A percentile compares a stretch with the other conserved stretches of the same genome.
Conservation (phyloP, 2,797 vertebrate genomes). For the Poecilia velifera region DNA sequence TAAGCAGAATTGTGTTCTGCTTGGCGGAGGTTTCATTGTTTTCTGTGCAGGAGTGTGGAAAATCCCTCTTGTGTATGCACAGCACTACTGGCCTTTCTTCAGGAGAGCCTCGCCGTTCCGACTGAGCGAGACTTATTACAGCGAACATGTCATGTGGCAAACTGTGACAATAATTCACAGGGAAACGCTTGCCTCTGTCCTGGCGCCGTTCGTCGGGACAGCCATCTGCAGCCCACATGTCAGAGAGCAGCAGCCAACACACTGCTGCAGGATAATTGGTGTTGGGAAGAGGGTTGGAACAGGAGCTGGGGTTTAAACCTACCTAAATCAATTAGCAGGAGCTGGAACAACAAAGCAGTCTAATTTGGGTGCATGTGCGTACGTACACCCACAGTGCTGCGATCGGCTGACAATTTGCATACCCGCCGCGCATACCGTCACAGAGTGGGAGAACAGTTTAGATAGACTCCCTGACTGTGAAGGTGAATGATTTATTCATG, state of each 20-base stretch:
- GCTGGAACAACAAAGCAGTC: slow-evolving; percentile 40
- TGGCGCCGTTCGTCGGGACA: slow-evolving; percentile 50
- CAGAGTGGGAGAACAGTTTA: slow-evolving; percentile 21
- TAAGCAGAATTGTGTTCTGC: slow-evolving; percentile 4
- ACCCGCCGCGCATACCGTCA: slow-evolving; percentile 18
- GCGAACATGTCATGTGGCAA: slow-evolving; percentile 57
- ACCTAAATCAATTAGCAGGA: slow-evolving; percentile 65
- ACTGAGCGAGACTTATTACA: slow-evolving; percentile 50
- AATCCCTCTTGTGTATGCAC: slow-evolving; percentile 23
- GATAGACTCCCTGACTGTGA: slow-evolving; percentile 50
- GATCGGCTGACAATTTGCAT: slow-evolving; percentile 37
- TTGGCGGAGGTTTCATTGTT: slow-evolving; percentile 9
- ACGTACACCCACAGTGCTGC: slow-evolving; percentile 12
- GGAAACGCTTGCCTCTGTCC: slow-evolving; percentile 56
- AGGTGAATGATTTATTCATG: slow-evolving; percentile 64
- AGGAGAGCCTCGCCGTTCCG: slow-evolving; percentile 19
- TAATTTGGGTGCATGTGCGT: slow-evolving; percentile 23
- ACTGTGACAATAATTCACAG: slow-evolving; percentile 54
- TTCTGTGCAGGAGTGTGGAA: slow-evolving; percentile 8
- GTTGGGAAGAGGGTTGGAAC: slow-evolving; percentile 43
- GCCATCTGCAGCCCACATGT: slow-evolving; percentile 73
- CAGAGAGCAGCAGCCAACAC: slow-evolving; percentile 66
- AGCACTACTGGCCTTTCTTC: slow-evolving; percentile 13
- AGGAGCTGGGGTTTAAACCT: slow-evolving; percentile 24
- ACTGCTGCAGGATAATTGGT: slow-evolving; percentile 58